phyloP scores from a whole-genome alignment of 2,113 vertebrate genomes.

The Nicator chloris region DNA sequence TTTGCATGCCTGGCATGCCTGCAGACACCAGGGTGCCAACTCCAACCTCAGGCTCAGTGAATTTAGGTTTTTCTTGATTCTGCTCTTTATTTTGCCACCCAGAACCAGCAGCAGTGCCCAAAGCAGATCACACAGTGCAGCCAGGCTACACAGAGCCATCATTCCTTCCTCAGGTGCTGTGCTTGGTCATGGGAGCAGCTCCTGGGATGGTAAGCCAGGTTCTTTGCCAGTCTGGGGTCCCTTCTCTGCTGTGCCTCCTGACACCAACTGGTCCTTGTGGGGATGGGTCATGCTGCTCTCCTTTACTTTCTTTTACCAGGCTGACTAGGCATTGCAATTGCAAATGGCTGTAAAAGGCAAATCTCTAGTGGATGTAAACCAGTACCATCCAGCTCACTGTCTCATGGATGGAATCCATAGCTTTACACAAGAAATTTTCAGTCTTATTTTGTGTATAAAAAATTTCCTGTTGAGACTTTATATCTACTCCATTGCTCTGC shows the following conservation, averaged over 20 bases:
- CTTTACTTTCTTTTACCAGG: not conserved
- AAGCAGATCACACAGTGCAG: not conserved
- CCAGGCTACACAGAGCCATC: not conserved
- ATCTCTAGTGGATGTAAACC: not conserved
- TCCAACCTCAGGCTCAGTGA: not conserved
- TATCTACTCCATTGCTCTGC: not conserved
- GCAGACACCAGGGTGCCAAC: not conserved
- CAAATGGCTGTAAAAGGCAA: not conserved
- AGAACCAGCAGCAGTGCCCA: not conserved
- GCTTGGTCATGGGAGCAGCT: not conserved
- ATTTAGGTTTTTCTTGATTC: not conserved
- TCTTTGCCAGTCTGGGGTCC: not conserved
- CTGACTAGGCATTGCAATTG: not conserved
- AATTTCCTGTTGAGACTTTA: not conserved
- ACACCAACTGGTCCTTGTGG: not conserved
- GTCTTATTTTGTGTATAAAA: not conserved
- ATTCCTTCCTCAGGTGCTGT: not conserved
- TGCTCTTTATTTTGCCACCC: not conserved
- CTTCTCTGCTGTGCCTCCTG: rapidly evolving
- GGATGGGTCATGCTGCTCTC: not conserved
- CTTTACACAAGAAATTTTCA: not conserved
- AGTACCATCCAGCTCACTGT: not conserved
- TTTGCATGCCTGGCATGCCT: rapidly evolving
- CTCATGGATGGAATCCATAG: not conserved
- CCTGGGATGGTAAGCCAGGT: not conserved